These are phyloP conservation scores for Spinibarbus caldwelli DNA, from an alignment of 2,797 vertebrate species.

Conservation along the genomic window DNA sequence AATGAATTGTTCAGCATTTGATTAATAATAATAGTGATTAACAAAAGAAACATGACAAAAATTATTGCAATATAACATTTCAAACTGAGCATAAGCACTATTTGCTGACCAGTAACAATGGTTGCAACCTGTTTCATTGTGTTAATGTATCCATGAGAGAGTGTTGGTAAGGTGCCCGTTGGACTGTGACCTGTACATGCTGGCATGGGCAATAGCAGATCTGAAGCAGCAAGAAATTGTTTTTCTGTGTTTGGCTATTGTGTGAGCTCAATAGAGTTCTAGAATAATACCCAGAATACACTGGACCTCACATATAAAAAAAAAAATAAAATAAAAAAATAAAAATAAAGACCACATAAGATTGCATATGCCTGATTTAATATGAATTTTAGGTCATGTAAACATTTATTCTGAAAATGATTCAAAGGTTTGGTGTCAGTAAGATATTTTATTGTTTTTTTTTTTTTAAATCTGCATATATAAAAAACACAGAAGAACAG, in stretches of 20 bases:
- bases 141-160: slow-evolving; percentile 15
- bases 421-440: neutral
- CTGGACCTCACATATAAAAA: neutral
- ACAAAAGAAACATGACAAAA: too few relatives aligned
- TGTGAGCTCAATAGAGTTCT: neutral
- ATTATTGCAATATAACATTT: too few relatives aligned
- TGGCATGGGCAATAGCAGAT: slow-evolving; percentile 23
- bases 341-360: too few relatives aligned
- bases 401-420: neutral
- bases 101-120: neutral
- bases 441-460: neutral
- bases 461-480: neutral
- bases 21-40: neutral
- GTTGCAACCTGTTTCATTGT: slow-evolving; percentile 7
- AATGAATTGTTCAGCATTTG: neutral
- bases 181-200: slow-evolving; percentile 18
- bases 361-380: neutral
- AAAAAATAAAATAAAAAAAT: too few relatives aligned
- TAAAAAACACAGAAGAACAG: neutral
- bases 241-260: slow-evolving; percentile 20
- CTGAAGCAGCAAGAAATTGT: slow-evolving; percentile 20
- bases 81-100: neutral
- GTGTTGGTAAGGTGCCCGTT: slow-evolving; percentile 20
- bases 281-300: slow-evolving; percentile 20
- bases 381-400: neutral